These are phyloP conservation scores for Hirtodrosophila duncani DNA, from an alignment of 2,888 invertebrate species.

Conservation along the genomic window DNA sequence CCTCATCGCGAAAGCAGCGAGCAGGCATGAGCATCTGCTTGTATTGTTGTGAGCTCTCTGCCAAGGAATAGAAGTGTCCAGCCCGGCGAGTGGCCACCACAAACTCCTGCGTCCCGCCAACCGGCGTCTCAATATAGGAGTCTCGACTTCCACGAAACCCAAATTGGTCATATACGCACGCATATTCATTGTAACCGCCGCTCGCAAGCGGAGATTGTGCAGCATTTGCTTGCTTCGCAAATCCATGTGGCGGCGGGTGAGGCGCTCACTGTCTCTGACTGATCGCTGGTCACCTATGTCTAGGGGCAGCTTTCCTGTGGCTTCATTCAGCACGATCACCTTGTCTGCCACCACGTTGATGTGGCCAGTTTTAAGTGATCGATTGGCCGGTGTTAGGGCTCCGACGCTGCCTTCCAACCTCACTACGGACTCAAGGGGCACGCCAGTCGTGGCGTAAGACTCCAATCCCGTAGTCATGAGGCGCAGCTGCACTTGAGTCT, in stretches of 20 bases:
- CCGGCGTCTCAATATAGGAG: constrained; percentile 96
- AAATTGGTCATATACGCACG: constrained; percentile 89
- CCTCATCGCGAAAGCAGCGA: constrained; percentile 90
- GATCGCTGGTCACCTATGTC: constrained; percentile 86
- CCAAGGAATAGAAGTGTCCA: constrained; percentile 92
- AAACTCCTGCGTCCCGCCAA: constrained; percentile 98
- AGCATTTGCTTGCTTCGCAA: constrained; percentile 90
- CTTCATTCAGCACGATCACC: constrained; percentile 85
- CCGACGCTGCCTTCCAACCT: constrained; percentile 84
- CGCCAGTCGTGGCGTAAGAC: constrained; percentile 68
- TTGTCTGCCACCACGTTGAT: constrained; percentile 88
- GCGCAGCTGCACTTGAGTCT: constrained; percentile 87
- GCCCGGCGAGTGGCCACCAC: constrained; percentile 92
- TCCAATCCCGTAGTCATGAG: constrained; percentile 75
- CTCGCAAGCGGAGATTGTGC: constrained; percentile 88
- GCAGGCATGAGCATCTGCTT: constrained; percentile 98
- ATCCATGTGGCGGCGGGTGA: constrained; percentile 85
- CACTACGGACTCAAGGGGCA: constrained; percentile 83
- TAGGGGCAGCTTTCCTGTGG: constrained; percentile 85
- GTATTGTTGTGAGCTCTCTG: constrained; percentile 98
- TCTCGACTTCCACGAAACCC: constrained; percentile 97
- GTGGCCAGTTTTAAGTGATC: constrained; percentile 84
- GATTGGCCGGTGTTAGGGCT: constrained; percentile 84
- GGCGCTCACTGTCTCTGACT: constrained; percentile 87
- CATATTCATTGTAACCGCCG: constrained; percentile 89